Evolutionary conservation across 2,888 invertebrate species (phyloP), one percentile per base, ranked within the genome.

Genomic region (Aphidoletes aphidimyza): DNA sequence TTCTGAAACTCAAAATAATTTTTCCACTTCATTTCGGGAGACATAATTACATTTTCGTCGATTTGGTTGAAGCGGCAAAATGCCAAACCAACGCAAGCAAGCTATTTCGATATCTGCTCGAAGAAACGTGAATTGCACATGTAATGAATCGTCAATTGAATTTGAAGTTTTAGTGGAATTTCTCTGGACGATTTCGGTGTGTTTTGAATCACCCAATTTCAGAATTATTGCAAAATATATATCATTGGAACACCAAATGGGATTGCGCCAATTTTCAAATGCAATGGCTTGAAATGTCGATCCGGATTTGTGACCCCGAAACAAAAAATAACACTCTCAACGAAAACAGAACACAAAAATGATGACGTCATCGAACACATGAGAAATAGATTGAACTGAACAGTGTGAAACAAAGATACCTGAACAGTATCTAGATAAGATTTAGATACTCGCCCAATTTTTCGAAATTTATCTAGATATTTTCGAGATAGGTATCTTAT

Each of bases 11-110:
- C 54, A 9, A 69, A 69, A 69, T 69, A 30, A 69, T 69, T 69
- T 69, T 69, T 69, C 69, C 69, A 69, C 69, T 69, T 69, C 69
- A 69, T 69, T 69, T 69, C 69, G 26, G 34, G n/a, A 26, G 69
- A 34, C 69, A 69, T 69, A 69, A 69, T 69, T 69, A 69, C 69
- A 69, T 69, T 69, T 69, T n/a, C 14, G 30, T 30, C 69, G 69
- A 69, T 69, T 69, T 69, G 17, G 17, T 47, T 2, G 47, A 47
- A 3, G 22, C 22, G 0, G 26, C 8, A 42, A 42, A 42, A 22
- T 54, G 69, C 30, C 30, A 69, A 69, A 69, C 9, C 69, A 14
- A 30, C 26, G 30, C 69, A 14, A 69, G 11, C 69, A 69, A n/a
- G n/a, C n/a, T n/a, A n/a, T n/a, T n/a, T n/a, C n/a, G n/a, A n/a